phyloP scores from a whole-genome alignment of 1,140 invertebrate genomes.

The Hestina assimilis region DNA sequence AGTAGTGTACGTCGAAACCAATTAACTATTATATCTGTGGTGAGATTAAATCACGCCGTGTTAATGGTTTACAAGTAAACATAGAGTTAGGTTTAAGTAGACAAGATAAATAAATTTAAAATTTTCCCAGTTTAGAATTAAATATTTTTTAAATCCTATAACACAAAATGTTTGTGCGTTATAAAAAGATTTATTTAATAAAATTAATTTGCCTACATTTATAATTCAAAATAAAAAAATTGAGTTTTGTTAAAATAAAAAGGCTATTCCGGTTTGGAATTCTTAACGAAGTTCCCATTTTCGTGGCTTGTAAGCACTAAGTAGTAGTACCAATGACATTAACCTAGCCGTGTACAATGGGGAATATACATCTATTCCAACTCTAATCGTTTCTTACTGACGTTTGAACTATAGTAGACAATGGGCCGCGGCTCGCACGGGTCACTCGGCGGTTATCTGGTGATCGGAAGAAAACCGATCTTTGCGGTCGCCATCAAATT shows the following conservation, averaged over 20 bases:
- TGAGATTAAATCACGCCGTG: constrained; percentile 1
- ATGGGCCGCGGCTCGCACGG: constrained; percentile 50
- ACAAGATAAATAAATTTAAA: not conserved
- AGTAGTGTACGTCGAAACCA: not conserved
- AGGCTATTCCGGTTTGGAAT: not conserved
- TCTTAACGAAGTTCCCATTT: not conserved
- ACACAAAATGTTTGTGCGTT: not conserved
- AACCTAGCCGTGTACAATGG: constrained; percentile 12
- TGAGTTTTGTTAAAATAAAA: not conserved
- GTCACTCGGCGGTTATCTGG: constrained; percentile 63
- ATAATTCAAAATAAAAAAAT: not conserved
- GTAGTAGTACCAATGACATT: constrained; percentile 2
- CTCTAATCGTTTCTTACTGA: constrained; percentile 23
- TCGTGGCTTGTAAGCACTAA: not conserved
- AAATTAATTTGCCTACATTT: too few relatives aligned
- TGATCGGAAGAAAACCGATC: constrained; percentile 66
- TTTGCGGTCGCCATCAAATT: constrained; percentile 55
- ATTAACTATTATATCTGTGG: not conserved
- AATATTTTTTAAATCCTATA: too few relatives aligned
- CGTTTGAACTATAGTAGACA: constrained; percentile 49
- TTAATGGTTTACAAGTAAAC: not conserved
- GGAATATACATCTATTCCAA: constrained; percentile 15
- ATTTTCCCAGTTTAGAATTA: too few relatives aligned
- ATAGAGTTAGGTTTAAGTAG: not conserved
- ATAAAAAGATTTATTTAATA: not conserved